phyloP scores from a whole-genome alignment of 2,113 vertebrate species.

The Nansenia antarctica region DNA sequence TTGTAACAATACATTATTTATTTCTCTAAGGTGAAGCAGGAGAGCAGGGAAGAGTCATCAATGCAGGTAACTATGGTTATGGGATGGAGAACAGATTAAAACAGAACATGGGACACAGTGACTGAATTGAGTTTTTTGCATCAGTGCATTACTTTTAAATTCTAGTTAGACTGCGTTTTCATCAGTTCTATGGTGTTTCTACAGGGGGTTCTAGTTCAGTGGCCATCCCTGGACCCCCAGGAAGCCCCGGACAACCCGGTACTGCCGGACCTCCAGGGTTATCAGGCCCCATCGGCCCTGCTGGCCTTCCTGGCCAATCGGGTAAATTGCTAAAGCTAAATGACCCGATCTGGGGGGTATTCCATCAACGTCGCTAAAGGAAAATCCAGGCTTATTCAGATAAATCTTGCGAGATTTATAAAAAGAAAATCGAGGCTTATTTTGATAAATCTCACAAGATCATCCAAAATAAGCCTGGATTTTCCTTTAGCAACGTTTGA shows the following conservation, averaged over 20 bases:
- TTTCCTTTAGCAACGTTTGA: no score
- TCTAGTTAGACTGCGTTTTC: neutral
- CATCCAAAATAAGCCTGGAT: no score
- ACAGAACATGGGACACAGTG: no score
- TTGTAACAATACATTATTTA: neutral
- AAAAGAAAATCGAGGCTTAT: no score
- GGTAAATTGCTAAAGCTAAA: slow-evolving; percentile 65
- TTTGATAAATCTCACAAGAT: no score
- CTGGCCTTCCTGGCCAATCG: slow-evolving; percentile 88
- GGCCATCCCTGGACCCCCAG: slow-evolving; percentile 87
- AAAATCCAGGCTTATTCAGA: no score
- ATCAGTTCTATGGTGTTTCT: slow-evolving; percentile 36
- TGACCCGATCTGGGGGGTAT: no score
- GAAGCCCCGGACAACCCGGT: slow-evolving; percentile 84
- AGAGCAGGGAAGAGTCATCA: slow-evolving; percentile 81
- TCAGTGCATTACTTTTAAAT: no score
- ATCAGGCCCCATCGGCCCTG: slow-evolving; percentile 91
- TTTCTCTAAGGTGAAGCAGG: slow-evolving; percentile 80
- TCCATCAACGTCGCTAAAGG: no score
- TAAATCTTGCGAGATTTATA: no score
- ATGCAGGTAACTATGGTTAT: slow-evolving; percentile 77
- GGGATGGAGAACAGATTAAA: neutral
- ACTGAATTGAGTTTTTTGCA: no score
- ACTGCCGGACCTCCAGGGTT: slow-evolving; percentile 85
- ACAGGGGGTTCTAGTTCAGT: slow-evolving; percentile 80